Conservation (phyloP, 2,797 vertebrate species). For the Eurystomus glaucurus region DNA sequence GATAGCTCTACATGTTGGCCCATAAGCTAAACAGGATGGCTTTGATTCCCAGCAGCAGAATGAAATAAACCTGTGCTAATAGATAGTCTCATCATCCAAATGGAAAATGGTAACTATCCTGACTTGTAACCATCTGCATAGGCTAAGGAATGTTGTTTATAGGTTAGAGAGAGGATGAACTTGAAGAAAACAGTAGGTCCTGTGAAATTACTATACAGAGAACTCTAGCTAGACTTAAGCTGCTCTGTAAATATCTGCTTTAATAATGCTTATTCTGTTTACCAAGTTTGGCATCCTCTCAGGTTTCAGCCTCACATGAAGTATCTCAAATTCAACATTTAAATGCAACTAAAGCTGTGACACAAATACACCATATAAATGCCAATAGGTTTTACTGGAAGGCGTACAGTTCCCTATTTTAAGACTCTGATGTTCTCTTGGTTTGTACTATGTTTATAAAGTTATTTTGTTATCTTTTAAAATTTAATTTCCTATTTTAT, state of each 20-base stretch:
- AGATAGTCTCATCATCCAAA: background rate
- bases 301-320: slow-evolving; percentile 42
- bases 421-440: slow-evolving; percentile 8
- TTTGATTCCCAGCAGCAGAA: background rate
- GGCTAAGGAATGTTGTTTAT: background rate
- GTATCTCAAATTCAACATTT: slow-evolving; percentile 34
- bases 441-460: slow-evolving; percentile 46
- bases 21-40: background rate
- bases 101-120: background rate
- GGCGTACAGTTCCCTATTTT: background rate
- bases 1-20: background rate
- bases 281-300: slow-evolving; percentile 22
- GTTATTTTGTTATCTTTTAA: slow-evolving; percentile 72
- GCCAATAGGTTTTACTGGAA: slow-evolving; percentile 34
- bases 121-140: background rate
- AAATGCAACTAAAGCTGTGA: slow-evolving; percentile 42
- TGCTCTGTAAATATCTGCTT: slow-evolving; percentile 13
- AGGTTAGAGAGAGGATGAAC: background rate
- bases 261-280: slow-evolving; percentile 27
- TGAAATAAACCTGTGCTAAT: background rate
- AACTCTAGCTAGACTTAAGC: background rate
- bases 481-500: slow-evolving; percentile 79
- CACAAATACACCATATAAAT: background rate
- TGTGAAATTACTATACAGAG: background rate
- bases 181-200: background rate